Conservation (phyloP, 2,797 vertebrate genomes). For the Peromyscus eremicus region DNA sequence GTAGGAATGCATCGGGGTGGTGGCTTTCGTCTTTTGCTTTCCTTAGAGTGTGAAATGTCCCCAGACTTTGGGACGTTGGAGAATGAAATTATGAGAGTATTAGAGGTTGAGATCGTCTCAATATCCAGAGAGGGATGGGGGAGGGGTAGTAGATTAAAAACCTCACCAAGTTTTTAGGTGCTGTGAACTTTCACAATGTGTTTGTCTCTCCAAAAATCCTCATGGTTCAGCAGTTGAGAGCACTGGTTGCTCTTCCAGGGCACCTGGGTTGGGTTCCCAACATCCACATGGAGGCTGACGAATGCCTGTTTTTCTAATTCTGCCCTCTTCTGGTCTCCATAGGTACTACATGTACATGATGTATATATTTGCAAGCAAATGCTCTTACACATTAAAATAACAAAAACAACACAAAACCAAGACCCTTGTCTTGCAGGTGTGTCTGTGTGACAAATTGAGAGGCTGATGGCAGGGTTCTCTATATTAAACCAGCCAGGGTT, state of each 20-base stretch:
- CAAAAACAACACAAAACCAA: not conserved
- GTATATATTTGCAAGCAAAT: not conserved
- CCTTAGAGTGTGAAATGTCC: not conserved
- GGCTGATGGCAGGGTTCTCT: not conserved
- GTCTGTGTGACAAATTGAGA: not conserved
- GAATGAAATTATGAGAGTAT: no score
- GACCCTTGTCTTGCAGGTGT: not conserved
- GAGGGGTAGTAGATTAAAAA: not conserved
- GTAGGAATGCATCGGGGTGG: not conserved
- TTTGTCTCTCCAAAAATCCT: not conserved
- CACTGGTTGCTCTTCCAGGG: not conserved
- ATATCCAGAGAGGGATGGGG: not conserved
- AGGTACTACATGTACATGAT: not conserved
- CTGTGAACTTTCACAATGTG: not conserved
- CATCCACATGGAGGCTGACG: not conserved
- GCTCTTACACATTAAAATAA: not conserved
- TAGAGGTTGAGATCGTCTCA: not conserved
- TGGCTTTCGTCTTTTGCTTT: not conserved
- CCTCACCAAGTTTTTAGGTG: not conserved
- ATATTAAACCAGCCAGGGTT: not conserved
- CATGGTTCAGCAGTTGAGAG: not conserved
- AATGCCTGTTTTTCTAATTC: not conserved
- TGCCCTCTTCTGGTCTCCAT: not conserved
- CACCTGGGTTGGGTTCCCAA: not conserved
- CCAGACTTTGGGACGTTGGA: not conserved